Conservation (phyloP, 2,888 invertebrate genomes). For the Phalangium opilio region DNA sequence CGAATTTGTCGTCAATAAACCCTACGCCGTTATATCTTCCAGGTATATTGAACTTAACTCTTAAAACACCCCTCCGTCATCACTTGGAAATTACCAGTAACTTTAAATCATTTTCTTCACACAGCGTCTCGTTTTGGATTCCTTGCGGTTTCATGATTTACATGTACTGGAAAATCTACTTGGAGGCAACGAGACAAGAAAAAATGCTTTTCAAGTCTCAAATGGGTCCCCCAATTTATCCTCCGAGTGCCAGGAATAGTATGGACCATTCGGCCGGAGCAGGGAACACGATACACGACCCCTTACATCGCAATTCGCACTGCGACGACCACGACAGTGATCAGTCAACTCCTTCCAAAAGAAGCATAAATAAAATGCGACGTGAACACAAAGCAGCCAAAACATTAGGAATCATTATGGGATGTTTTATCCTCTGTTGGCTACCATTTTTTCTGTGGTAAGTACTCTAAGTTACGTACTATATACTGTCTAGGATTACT, state of each 20-base stretch:
- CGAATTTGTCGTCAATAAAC: constrained; percentile 68
- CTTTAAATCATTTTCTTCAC: too few relatives aligned
- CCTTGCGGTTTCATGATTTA: constrained; percentile 86
- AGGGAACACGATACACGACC: constrained; percentile 10
- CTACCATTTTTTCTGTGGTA: constrained; percentile 89
- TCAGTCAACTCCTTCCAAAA: constrained; percentile 65
- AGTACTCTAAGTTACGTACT: too few relatives aligned
- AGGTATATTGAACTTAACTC: not conserved
- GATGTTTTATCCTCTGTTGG: constrained; percentile 90
- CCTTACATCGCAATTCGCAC: constrained; percentile 29
- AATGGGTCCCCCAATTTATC: constrained; percentile 22
- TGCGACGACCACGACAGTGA: constrained; percentile 40
- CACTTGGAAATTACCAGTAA: too few relatives aligned
- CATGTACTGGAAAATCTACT: constrained; percentile 74
- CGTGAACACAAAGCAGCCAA: constrained; percentile 45
- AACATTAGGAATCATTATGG: constrained; percentile 94
- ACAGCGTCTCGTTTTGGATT: constrained; percentile 82
- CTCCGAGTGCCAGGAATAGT: constrained; percentile 9
- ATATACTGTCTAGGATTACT: constrained; percentile 36
- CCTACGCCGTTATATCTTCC: constrained; percentile 63
- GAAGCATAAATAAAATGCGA: constrained; percentile 65
- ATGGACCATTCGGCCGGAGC: not conserved
- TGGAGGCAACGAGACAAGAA: constrained; percentile 76
- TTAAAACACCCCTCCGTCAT: too few relatives aligned
- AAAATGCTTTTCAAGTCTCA: constrained; percentile 57